phyloP scores from a whole-genome alignment of 2,113 vertebrate species.

The Catharus fuscescens region DNA sequence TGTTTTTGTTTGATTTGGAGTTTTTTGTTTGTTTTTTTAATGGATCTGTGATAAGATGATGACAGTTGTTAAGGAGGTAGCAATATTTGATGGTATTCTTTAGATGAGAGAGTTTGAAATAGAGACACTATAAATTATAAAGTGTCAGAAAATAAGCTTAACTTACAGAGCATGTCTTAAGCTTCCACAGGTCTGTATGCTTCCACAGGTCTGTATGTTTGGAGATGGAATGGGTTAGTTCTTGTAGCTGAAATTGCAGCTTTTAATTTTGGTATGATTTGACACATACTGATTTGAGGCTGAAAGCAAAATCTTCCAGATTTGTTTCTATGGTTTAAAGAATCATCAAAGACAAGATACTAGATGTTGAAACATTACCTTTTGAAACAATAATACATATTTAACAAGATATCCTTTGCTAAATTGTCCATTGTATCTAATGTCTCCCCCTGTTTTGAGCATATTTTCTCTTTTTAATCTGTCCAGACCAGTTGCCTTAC shows the following conservation, averaged over 20 bases:
- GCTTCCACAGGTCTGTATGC: background rate
- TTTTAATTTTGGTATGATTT: background rate
- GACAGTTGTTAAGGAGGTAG: background rate
- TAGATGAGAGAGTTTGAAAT: background rate
- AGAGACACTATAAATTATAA: background rate
- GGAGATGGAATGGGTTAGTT: no score
- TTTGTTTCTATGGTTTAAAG: background rate
- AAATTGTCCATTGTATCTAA: background rate
- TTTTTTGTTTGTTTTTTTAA: background rate
- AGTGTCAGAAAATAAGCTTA: background rate
- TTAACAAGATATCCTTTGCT: background rate
- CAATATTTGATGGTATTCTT: background rate
- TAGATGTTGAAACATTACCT: background rate
- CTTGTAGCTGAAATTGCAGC: background rate
- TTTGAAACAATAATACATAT: background rate
- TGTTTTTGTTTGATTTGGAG: background rate
- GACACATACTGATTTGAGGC: background rate
- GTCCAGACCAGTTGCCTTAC: background rate
- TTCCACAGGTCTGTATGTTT: background rate
- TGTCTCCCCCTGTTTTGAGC: background rate
- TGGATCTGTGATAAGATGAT: background rate
- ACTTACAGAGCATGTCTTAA: background rate
- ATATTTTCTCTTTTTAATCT: background rate
- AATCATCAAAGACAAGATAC: background rate
- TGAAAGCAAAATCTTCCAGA: background rate